Base-by-base conservation (phyloP, 2,888 invertebrate species). In the Chironomus riparius region DNA sequence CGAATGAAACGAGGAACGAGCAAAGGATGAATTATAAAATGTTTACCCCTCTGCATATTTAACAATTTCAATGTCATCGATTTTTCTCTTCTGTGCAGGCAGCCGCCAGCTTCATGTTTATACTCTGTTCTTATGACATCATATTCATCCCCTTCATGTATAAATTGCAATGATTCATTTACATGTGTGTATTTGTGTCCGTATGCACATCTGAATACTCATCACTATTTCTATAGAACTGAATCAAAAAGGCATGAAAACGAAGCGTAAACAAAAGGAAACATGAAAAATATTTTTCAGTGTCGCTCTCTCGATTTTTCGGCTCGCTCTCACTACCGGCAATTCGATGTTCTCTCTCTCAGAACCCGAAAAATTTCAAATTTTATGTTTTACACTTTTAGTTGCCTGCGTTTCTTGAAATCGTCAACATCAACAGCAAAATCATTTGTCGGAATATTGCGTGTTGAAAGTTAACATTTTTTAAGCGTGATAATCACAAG, bases 381-480 rank as follows among this genome's bases (percentile, higher is more conserved):
- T 65, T 65, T 24, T 5, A 22, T 62, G 18, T 22, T 65, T 56
- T 65, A 24, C 15, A 15, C 56, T 48, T 4, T 71, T 28, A 71
- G 71, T 71, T 71, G 71, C 71, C 22, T 71, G 24, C 50, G 48
- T 56, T 71, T 22, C 56, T 24, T 71, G 50, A 50, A 61, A 71
- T 56, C 71, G 71, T 71, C 56, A 50, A 56, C 71, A 71, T 70
- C 70, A 28, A 24, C 24, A 12, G 2, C 21, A 13, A 24, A 65
- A 65, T 2, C 4, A 38, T 38, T 2, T 10, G 38, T 38, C 38
- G 10, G 38, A 38, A 38, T 38, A 38, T 65, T 24, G 18, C 65
- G 65, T 65, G 65, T 65, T 38, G 18, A 56, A 56, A 50, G 48
- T 48, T 50, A 50, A n/a, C 2, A 24, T 65, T 24, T 21, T 10